phyloP scores from a whole-genome alignment of 2,888 invertebrate genomes.

The Tolmerus cingulatus region DNA sequence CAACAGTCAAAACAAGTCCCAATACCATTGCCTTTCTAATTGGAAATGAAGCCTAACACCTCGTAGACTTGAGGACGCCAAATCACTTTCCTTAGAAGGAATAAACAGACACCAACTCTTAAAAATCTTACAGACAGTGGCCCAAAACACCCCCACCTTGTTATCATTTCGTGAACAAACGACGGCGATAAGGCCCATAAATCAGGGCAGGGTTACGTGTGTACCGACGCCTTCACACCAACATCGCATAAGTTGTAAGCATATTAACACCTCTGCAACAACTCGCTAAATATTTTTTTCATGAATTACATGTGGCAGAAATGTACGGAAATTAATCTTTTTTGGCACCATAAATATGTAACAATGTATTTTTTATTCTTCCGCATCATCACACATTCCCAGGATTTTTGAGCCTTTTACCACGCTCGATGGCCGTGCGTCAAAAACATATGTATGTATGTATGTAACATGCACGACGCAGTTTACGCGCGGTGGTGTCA shows the following conservation, averaged over 20 bases:
- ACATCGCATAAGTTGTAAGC: neutral
- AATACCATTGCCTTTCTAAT: neutral
- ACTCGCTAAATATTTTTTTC: neutral
- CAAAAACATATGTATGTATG: neutral
- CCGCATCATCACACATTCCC: neutral
- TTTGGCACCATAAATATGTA: neutral
- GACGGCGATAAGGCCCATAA: neutral
- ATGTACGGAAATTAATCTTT: neutral
- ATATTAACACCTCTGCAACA: neutral
- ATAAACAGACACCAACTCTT: neutral
- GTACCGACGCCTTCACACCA: neutral
- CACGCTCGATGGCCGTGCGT: neutral
- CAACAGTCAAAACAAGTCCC: neutral
- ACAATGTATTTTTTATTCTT: neutral
- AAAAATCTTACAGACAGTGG: neutral
- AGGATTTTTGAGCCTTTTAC: neutral
- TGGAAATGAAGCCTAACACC: neutral
- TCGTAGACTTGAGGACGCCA: neutral
- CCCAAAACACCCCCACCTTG: neutral
- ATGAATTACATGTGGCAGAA: neutral
- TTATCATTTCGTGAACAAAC: neutral
- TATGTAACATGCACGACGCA: no score
- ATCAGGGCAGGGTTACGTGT: neutral
- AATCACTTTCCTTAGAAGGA: neutral
- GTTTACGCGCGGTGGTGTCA: neutral